A percentile compares a stretch with the other conserved stretches of the same genome.
Conservation (phyloP, 2,113 vertebrate species). For the Ahaetulla prasina region DNA sequence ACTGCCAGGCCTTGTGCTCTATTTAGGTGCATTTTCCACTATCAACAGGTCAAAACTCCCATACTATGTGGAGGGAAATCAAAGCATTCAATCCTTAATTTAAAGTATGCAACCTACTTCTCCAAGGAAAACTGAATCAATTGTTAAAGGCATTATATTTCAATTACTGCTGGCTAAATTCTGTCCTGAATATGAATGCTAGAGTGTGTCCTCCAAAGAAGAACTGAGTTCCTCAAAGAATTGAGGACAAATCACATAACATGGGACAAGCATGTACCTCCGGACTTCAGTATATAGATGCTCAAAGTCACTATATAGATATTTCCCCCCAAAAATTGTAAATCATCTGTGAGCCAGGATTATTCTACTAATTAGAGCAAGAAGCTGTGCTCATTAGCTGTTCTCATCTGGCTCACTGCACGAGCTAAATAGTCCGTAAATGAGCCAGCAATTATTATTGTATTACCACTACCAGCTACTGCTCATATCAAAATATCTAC, state of each 20-base stretch:
- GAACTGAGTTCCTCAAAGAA: too few relatives aligned
- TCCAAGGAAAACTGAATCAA: background rate
- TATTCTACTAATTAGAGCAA: slow-evolving; percentile 88
- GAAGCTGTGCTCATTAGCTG: slow-evolving; percentile 94
- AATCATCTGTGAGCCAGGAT: slow-evolving; percentile 85
- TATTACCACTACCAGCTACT: slow-evolving; percentile 79
- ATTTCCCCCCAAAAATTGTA: slow-evolving; percentile 77
- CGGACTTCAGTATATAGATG: slow-evolving; percentile 67
- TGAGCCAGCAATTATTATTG: slow-evolving; percentile 89
- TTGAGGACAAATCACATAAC: slow-evolving; percentile 60
- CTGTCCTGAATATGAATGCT: background rate
- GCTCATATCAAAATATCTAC: slow-evolving; percentile 82
- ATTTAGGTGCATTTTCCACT: background rate
- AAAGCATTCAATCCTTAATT: background rate
- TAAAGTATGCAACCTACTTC: background rate
- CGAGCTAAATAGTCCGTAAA: slow-evolving; percentile 92
- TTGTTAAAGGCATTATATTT: background rate
- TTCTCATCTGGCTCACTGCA: slow-evolving; percentile 91
- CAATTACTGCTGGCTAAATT: background rate
- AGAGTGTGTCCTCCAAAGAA: slow-evolving; percentile 27
- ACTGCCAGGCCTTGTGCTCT: background rate
- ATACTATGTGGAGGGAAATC: background rate
- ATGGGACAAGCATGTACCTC: slow-evolving; percentile 54
- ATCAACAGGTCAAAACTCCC: background rate
- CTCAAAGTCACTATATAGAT: slow-evolving; percentile 70